Base-by-base conservation (phyloP, 1,140 invertebrate genomes). In the Drosophila busckii region DNA sequence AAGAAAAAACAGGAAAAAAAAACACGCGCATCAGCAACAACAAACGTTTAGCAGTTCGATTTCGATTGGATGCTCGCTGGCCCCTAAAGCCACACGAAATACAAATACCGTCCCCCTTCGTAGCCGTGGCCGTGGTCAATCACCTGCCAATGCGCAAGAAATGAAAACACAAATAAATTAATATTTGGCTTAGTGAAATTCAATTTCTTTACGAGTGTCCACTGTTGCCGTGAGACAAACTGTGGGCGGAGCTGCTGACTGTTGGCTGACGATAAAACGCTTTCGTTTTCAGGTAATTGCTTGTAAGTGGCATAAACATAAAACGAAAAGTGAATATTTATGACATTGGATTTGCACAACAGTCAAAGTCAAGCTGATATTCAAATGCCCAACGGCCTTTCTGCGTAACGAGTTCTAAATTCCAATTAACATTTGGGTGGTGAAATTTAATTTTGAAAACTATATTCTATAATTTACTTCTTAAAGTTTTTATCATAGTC, bases 121-220 rank as follows among this genome's bases (percentile, higher is more conserved):
- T n/a, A n/a, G n/a, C n/a, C n/a, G n/a, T n/a, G n/a, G n/a, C n/a
- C n/a, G 31, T 60, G 56, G 48, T 56, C 70, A 55, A 71, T 80
- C 75, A 80, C 73, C 73, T 73, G 64, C 45, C 54, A 76, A 60
- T 64, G 50, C 48, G 53, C 52, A 59, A 69, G 73, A 69, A 80
- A 80, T 69, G 75, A 80, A 80, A 80, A 80, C 73, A 80, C 73
- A 80, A 80, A 80, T 80, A 82, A 80, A 80, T 80, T 80, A 80
- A 80, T 80, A 80, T 80, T 80, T 80, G 73, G 73, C 73, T 80
- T 80, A 80, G 68, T 80, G 75, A 80, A 80, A 80, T 80, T 82
- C 75, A 80, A 80, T 80, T 80, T 80, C 68, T 70, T 70, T 62
- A 58, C 59, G 63, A 65, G 68, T 82, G 53, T 55, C 52, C 52